These are phyloP conservation scores for Ailuropoda melanoleuca DNA, from an alignment of 2,113 vertebrate species.

Conservation along the genomic window DNA sequence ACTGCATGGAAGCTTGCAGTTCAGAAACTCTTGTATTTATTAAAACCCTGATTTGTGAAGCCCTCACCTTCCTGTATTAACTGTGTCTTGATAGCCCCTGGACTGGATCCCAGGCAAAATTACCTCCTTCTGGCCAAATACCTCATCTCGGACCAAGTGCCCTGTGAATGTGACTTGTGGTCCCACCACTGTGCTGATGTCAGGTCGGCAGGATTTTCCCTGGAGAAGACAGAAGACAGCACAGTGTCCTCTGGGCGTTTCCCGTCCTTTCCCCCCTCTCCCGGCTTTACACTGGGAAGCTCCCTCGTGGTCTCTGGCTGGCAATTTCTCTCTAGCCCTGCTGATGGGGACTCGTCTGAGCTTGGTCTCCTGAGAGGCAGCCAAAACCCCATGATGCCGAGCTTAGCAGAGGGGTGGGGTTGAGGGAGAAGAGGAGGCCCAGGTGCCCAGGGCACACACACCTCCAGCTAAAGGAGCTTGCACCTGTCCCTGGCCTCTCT, in stretches of 20 bases:
- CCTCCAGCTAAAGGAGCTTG: background rate
- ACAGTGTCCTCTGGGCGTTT: background rate
- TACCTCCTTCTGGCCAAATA: background rate
- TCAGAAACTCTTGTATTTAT: background rate
- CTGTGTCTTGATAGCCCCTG: background rate
- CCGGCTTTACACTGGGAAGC: background rate
- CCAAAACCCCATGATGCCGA: background rate
- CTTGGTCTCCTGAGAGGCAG: background rate
- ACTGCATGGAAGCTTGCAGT: background rate
- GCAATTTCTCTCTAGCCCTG: background rate
- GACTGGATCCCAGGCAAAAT: background rate
- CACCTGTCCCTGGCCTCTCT: background rate
- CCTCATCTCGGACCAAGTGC: background rate
- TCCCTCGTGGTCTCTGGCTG: background rate
- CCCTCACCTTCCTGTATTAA: background rate
- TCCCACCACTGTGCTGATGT: no score
- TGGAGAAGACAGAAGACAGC: background rate
- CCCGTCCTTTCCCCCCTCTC: background rate
- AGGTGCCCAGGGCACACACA: background rate
- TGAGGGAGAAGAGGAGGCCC: background rate
- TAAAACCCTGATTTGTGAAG: background rate
- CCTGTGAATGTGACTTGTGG: fast-evolving
- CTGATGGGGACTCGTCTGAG: background rate
- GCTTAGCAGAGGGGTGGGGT: no score
- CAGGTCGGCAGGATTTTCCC: background rate